Conservation (phyloP, 2,113 vertebrate genomes). For the Lipophrys pholis region DNA sequence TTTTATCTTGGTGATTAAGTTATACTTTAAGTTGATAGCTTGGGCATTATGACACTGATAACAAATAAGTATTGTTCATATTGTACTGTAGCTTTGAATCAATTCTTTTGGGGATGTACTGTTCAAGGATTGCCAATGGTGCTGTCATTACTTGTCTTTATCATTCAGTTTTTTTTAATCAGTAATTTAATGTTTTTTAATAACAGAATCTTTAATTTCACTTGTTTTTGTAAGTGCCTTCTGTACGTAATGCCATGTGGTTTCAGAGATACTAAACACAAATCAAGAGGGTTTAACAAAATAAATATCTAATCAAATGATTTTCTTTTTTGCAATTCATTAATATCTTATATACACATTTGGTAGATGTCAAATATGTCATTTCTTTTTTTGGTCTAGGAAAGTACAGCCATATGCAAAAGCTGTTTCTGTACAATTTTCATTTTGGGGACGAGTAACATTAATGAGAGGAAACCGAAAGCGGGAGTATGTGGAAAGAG, state of each 20-base stretch:
- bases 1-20: conserved; percentile 70
- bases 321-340: background rate
- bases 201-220: conserved; percentile 81
- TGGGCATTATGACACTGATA: conserved; percentile 82
- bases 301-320: conserved; percentile 47
- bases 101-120: conserved; percentile 82
- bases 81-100: conserved; percentile 83
- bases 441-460: conserved; percentile 5
- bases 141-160: conserved; percentile 76
- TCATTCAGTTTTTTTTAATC: conserved; percentile 79
- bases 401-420: conserved; percentile 1
- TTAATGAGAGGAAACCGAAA: conserved; percentile 13
- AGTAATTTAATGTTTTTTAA: conserved; percentile 80
- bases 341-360: background rate
- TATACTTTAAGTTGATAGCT: conserved; percentile 68
- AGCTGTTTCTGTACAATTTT: conserved; percentile 26
- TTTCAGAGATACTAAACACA: conserved; percentile 74
- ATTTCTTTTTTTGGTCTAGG: conserved; percentile 1
- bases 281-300: conserved; percentile 61
- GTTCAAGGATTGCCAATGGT: conserved; percentile 82
- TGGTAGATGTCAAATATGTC: background rate
- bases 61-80: conserved; percentile 79
- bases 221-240: conserved; percentile 97
- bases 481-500: conserved; percentile 25
- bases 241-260: conserved; percentile 88